Evolutionary conservation across 2,797 vertebrate species (phyloP), one percentile per base, ranked within the genome.

Genomic region (Chelidonichthys spinosus): DNA sequence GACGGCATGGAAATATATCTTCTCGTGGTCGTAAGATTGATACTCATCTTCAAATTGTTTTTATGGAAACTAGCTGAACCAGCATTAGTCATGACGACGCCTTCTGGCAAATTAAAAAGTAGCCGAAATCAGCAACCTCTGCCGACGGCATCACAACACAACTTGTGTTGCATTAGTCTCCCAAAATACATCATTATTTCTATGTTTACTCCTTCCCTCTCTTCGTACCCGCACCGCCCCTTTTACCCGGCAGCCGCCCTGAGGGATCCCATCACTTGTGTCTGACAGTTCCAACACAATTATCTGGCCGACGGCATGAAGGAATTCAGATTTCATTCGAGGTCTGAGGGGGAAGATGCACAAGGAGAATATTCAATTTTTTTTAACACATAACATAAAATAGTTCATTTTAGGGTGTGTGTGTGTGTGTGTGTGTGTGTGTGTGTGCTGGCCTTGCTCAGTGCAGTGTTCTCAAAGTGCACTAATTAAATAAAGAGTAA

Each of bases 401-500:
- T 25, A 25, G 25, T 25, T 25, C 25, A 25, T 25, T 36, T 7
- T 11, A 36, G 49, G 61, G 44, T 42, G 36, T 59, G 36, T 40
- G 9, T 74, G 36, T 50, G 17, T 50, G 53, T 56, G 44, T 50
- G 11, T 32, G 33, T 53, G 39, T 52, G 73, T 63, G 56, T n/a
- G 63, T 64, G 25, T 32, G 7, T 25, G 42, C 18, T 70, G 66
- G 33, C 17, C 25, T n/a, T 46, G 49, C 59, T 74, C 69, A 13
- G 67, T 40, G 44, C 71, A 63, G 65, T 43, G 11, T 54, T 63
- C 69, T 74, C 47, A 72, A 76, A 86, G 78, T 53, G 72, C 59
- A 53, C 80, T 91, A 88, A 92, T 91, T 90, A 72, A 87, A 90
- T 89, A 76, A 86, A 80, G 78, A 66, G 60, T 86, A 89, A 92